Evolutionary conservation across 2,888 invertebrate genomes (phyloP), one percentile per base, ranked within the genome.

Genomic region (Yponomeuta evonymella): DNA sequence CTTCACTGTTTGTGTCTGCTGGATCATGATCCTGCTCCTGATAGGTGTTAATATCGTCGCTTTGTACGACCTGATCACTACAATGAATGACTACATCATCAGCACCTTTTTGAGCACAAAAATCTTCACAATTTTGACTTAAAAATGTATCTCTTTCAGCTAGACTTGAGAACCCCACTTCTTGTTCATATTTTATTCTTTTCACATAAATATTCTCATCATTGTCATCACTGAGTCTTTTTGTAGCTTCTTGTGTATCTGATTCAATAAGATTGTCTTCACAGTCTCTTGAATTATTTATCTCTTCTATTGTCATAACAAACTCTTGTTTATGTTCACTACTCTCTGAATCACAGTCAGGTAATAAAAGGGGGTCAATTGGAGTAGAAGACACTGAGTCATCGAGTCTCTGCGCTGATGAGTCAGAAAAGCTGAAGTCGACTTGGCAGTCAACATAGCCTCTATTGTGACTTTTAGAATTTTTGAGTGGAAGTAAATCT

Each of bases 341-440:
- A n/a, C 82, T 81, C 63, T 88, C 87, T 70, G 84, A 79, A 73
- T 90, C 90, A 72, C 76, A 77, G 74, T 92, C 92, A 73, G 87
- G 89, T 71, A 93, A 76, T 36, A 92, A 78, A 6, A 92, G 82
- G 12, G 93, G 93, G 79, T 93, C 93, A 71, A 91, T 83, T 73
- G 91, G 90, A 73, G 90, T 90, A 70, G 86, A 84, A 48, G 88
- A 82, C n/a, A 87, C 78, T 70, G 83, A 83, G 70, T 91, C 92
- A 78, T 93, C 92, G 77, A 87, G 76, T 76, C 90, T 88, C 72
- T 82, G 85, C 67, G 89, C 86, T 69, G 88, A 86, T 66, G 89
- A 87, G 75, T 91, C 92, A 72, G 90, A 86, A 74, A 91, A 92
- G 79, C 83, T 90, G 73, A 89, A 89, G 75, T 92, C 89, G 68